A percentile compares a stretch with the other conserved stretches of the same genome.
Conservation (phyloP, 2,888 invertebrate genomes). For the Chesias legatella region DNA sequence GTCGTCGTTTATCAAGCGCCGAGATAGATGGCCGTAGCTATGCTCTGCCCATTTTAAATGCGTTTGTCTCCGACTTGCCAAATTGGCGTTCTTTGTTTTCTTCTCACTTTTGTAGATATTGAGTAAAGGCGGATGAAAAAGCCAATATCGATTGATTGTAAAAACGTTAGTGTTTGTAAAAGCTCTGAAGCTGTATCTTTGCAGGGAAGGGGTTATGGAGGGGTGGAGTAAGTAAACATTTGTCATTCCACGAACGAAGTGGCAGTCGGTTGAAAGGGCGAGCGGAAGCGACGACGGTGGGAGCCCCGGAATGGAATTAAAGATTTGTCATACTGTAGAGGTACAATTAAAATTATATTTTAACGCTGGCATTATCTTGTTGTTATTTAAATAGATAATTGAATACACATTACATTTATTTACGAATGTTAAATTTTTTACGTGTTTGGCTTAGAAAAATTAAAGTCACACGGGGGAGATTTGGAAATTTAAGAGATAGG, state of each 20-base stretch:
- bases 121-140: constrained; percentile 37
- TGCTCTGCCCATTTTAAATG: constrained; percentile 80
- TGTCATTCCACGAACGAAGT: constrained; percentile 54
- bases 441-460: too few species aligned
- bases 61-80: constrained; percentile 79
- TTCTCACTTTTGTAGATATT: constrained; percentile 53
- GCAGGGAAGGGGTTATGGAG: constrained; percentile 45
- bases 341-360: neutral
- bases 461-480: too few species aligned
- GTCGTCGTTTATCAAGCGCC: constrained; percentile 79
- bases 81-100: constrained; percentile 75
- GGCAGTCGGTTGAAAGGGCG: constrained; percentile 39
- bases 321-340: constrained; percentile 23
- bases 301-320: constrained; percentile 30
- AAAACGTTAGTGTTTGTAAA: constrained; percentile 35
- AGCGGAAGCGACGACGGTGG: constrained; percentile 33
- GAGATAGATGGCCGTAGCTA: constrained; percentile 77
- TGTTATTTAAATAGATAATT: too few species aligned
- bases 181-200: constrained; percentile 41
- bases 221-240: constrained; percentile 62
- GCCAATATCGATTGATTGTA: constrained; percentile 39
- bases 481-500: too few species aligned
- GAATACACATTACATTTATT: too few species aligned
- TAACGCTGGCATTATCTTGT: too few species aligned
- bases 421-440: too few species aligned